phyloP scores from a whole-genome alignment of 2,888 invertebrate species.

The Lucinisca nassula region DNA sequence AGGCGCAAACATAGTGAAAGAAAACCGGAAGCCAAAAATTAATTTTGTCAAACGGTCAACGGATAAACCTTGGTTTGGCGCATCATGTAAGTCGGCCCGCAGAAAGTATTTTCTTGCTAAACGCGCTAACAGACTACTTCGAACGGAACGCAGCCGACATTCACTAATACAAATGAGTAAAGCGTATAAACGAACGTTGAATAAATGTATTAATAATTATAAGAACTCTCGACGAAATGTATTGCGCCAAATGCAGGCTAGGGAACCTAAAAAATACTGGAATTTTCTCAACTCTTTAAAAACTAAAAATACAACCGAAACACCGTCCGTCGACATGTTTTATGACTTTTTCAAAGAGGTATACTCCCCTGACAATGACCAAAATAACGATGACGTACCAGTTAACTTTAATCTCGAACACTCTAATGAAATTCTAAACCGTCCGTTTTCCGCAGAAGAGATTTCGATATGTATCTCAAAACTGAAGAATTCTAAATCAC shows the following conservation, averaged over 20 bases:
- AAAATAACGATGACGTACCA: neutral
- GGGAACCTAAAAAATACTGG: neutral
- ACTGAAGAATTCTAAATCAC: neutral
- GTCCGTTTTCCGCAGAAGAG: neutral
- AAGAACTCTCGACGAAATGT: neutral
- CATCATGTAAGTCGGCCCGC: neutral
- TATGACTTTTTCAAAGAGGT: neutral
- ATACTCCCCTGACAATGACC: neutral
- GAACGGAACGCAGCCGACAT: neutral
- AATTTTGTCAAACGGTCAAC: neutral
- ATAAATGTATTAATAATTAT: neutral
- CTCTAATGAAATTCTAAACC: neutral
- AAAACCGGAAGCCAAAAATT: neutral
- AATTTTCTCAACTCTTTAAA: neutral
- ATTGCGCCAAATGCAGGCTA: neutral
- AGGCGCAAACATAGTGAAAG: neutral
- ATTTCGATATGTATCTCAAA: neutral
- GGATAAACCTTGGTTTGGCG: constrained; percentile 5
- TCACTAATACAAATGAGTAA: neutral
- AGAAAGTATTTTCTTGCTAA: neutral
- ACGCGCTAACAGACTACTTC: neutral
- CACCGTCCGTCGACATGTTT: neutral
- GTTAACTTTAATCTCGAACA: neutral
- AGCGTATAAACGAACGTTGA: neutral
- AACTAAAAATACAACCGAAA: neutral